These are phyloP conservation scores for Nanorana parkeri DNA, from an alignment of 2,113 vertebrate species.

Conservation along the genomic window DNA sequence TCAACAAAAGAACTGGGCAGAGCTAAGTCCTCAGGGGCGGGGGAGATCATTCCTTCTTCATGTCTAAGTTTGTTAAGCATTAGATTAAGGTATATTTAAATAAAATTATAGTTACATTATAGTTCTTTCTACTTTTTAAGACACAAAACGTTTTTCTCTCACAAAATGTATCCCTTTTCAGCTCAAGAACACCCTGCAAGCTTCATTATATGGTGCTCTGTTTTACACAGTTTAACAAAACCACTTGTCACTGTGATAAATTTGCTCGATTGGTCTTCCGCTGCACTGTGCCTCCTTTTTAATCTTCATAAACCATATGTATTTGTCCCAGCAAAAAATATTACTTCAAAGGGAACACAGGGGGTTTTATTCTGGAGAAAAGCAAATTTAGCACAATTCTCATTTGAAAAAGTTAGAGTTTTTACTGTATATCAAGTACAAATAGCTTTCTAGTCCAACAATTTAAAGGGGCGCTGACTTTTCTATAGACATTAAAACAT, in stretches of 20 bases:
- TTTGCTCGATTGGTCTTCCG: background rate
- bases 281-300: background rate
- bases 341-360: background rate
- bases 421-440: background rate
- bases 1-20: too few species aligned
- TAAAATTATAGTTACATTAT: too few species aligned
- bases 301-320: background rate
- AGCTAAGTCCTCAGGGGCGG: too few species aligned
- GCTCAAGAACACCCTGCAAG: background rate
- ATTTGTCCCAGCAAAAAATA: background rate
- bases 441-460: background rate
- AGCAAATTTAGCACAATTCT: background rate
- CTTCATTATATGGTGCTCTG: background rate
- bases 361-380: background rate
- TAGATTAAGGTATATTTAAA: too few species aligned
- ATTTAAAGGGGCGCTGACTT: background rate
- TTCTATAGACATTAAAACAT: too few species aligned
- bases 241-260: conserved; percentile 6
- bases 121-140: too few species aligned
- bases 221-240: conserved; percentile 5
- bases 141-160: too few species aligned
- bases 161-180: background rate
- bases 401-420: background rate
- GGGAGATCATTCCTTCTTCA: too few species aligned
- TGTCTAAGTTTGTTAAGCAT: too few species aligned